Conservation (phyloP, 2,797 vertebrate species). For the Oryzias dopingdopingensis region DNA sequence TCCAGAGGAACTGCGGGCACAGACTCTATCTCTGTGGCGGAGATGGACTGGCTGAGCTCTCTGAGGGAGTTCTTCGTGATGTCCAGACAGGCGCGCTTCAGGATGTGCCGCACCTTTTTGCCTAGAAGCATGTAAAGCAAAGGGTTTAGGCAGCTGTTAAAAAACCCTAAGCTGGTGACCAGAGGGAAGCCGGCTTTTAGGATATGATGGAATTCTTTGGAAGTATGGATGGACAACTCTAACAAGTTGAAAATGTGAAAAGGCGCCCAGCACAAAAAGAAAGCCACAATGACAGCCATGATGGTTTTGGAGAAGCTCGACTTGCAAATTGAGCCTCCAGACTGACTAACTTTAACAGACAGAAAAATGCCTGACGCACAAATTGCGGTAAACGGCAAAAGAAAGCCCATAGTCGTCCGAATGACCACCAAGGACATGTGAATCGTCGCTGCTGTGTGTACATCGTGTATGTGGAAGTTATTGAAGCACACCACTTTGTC, state of each 20-base stretch:
- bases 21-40: constrained; percentile 80
- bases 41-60: constrained; percentile 87
- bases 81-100: constrained; percentile 82
- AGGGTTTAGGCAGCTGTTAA: constrained; percentile 96
- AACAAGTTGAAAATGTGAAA: constrained; percentile 91
- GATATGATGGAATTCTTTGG: constrained; percentile 65
- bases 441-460: constrained; percentile 64
- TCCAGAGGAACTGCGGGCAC: constrained; percentile 35
- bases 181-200: constrained; percentile 87
- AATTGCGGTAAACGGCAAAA: constrained; percentile 89
- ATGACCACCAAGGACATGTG: constrained; percentile 83
- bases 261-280: constrained; percentile 92
- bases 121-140: constrained; percentile 90
- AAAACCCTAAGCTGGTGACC: constrained; percentile 89
- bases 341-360: constrained; percentile 76
- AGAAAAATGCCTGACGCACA: constrained; percentile 85
- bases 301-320: constrained; percentile 89
- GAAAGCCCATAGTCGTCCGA: constrained; percentile 85
- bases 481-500: constrained; percentile 87
- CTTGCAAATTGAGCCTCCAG: constrained; percentile 65
- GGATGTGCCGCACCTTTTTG: constrained; percentile 83
- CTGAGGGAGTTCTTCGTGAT: constrained; percentile 87
- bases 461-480: constrained; percentile 82
- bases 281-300: constrained; percentile 85
- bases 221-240: constrained; percentile 86